Conservation (phyloP, 1,140 invertebrate genomes). For the Camponotus vicinus region DNA sequence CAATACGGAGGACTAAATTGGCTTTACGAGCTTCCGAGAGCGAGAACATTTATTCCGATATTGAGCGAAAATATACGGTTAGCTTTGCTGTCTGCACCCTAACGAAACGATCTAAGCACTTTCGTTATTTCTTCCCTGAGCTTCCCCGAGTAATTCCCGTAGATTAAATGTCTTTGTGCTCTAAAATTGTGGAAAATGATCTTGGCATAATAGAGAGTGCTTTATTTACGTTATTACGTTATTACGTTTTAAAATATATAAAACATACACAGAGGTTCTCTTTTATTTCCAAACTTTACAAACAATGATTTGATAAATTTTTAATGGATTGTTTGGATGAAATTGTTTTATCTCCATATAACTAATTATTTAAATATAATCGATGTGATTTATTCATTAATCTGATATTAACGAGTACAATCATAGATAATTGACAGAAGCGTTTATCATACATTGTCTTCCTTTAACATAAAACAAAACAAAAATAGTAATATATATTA, state of each 20-base stretch:
- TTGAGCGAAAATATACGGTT: conserved; percentile 39
- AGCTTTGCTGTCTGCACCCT: conserved; percentile 30
- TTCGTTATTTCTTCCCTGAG: conserved; percentile 34
- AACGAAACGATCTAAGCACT: conserved; percentile 32
- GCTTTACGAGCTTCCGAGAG: conserved; percentile 44
- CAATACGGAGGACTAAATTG: conserved; percentile 49
- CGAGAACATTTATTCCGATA: conserved; percentile 51
- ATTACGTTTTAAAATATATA: neutral
- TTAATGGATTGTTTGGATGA: no score
- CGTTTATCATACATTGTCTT: neutral
- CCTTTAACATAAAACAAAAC: neutral
- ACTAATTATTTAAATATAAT: neutral
- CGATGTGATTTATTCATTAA: neutral
- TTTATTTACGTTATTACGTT: neutral
- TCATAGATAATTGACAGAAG: neutral
- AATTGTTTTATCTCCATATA: neutral
- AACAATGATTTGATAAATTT: no score
- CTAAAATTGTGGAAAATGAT: neutral
- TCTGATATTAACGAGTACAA: neutral
- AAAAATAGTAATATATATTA: conserved; percentile 43
- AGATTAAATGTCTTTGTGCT: conserved; percentile 7
- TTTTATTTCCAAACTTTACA: neutral
- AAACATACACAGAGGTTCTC: no score
- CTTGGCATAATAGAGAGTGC: neutral
- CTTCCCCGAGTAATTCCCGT: neutral